Evolutionary conservation across 2,888 invertebrate genomes (phyloP).

Genomic region (Netelia fuscicornis): DNA sequence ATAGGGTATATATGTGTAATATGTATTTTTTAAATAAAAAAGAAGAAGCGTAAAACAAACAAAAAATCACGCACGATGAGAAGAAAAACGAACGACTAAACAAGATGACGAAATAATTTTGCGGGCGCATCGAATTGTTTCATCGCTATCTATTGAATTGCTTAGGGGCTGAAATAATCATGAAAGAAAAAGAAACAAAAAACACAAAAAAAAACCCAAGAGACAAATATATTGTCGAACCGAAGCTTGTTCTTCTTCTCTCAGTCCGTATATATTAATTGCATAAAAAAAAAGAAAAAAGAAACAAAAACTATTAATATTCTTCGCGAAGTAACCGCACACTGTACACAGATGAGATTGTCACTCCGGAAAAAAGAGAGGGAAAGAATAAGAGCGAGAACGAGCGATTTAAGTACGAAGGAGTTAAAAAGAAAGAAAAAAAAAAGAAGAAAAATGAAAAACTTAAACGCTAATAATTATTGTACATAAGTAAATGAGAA

Average conservation of each 20-base stretch:
- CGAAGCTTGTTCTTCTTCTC: constrained; percentile 39
- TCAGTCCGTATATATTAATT: constrained; percentile 19
- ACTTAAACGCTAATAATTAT: constrained; percentile 58
- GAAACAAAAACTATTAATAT: constrained; percentile 12
- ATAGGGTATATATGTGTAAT: constrained; percentile 48
- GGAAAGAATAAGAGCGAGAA: constrained; percentile 10
- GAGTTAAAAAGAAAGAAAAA: neutral
- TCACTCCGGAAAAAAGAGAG: constrained; percentile 25
- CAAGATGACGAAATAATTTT: constrained; percentile 21
- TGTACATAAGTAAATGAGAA: constrained; percentile 62
- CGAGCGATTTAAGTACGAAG: constrained; percentile 4
- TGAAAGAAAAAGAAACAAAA: neutral
- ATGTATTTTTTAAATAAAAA: constrained; percentile 58
- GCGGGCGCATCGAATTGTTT: constrained; percentile 35
- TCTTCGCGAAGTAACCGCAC: constrained; percentile 32
- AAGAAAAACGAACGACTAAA: constrained; percentile 31
- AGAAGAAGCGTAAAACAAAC: neutral
- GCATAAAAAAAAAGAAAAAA: constrained; percentile 8
- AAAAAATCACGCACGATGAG: constrained; percentile 17
- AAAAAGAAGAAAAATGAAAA: constrained; percentile 28
- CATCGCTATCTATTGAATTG: constrained; percentile 41
- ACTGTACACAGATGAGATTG: constrained; percentile 44
- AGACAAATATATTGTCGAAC: neutral
- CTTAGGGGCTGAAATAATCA: constrained; percentile 31
- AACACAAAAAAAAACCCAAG: neutral